phyloP scores from a whole-genome alignment of 2,888 invertebrate genomes.

The Agelastica alni region DNA sequence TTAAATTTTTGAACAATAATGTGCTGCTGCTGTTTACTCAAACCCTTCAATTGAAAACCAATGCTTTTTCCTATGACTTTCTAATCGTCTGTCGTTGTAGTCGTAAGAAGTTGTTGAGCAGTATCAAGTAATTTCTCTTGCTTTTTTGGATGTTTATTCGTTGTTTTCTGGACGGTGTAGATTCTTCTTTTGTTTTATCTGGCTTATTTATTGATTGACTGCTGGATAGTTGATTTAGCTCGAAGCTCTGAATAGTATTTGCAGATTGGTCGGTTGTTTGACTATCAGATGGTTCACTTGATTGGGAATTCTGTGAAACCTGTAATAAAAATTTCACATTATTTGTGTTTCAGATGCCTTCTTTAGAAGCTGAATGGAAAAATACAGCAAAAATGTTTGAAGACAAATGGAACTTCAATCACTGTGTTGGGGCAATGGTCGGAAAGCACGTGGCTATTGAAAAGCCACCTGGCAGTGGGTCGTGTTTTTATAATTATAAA shows the following conservation, averaged over 20 bases:
- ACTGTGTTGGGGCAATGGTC: neutral
- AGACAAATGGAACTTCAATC: neutral
- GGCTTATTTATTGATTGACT: too few species aligned
- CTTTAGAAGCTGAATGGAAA: neutral
- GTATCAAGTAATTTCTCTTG: neutral
- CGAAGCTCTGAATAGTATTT: neutral
- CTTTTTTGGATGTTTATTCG: neutral
- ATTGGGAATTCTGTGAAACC: neutral
- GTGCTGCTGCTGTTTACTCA: too few species aligned
- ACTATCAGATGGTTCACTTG: neutral
- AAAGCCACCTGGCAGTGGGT: neutral
- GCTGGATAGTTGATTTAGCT: neutral
- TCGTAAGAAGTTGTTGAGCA: neutral
- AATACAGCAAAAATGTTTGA: neutral
- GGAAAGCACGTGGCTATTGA: neutral
- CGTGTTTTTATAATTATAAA: neutral
- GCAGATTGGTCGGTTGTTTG: neutral
- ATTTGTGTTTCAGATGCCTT: neutral
- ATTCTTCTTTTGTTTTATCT: too few species aligned
- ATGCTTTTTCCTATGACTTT: neutral
- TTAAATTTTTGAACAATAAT: too few species aligned
- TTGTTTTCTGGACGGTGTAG: neutral
- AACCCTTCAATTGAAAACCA: neutral
- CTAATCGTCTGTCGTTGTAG: neutral
- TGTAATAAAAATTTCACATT: neutral